phyloP scores from a whole-genome alignment of 2,113 vertebrate genomes.

The Poecilia latipinna region DNA sequence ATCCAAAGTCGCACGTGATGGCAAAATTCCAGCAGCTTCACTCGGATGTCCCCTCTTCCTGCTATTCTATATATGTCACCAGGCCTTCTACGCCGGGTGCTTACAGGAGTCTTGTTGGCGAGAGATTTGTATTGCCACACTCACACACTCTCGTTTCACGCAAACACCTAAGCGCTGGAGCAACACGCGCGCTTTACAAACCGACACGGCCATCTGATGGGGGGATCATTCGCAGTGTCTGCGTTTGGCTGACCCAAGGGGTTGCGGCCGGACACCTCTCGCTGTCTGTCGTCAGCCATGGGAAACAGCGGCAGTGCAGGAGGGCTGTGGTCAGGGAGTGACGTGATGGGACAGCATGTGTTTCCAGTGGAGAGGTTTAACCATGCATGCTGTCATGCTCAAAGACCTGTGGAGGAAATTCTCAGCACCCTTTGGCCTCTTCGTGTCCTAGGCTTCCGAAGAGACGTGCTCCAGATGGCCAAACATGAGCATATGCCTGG shows the following conservation, averaged over 20 bases:
- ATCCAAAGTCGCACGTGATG: conserved; percentile 59
- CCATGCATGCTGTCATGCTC: conserved; percentile 67
- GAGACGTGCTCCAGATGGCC: conserved; percentile 33
- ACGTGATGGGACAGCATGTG: conserved; percentile 75
- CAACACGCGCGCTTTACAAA: conserved; percentile 27
- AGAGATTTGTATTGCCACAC: conserved; percentile 69
- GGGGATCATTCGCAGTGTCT: conserved; percentile 14
- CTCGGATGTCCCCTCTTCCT: conserved; percentile 75
- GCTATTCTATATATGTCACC: conserved; percentile 78
- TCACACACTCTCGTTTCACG: conserved; percentile 53
- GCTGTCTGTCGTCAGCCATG: conserved; percentile 65
- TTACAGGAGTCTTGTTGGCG: conserved; percentile 60
- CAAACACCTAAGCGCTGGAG: conserved; percentile 29
- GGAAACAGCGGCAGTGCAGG: conserved; percentile 62
- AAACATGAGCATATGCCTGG: conserved; percentile 17
- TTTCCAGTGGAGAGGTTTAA: conserved; percentile 75
- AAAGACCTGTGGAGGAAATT: conserved; percentile 72
- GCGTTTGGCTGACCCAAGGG: conserved; percentile 6
- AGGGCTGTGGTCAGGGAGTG: conserved; percentile 62
- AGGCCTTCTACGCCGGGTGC: conserved; percentile 44
- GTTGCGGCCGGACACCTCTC: conserved; percentile 53
- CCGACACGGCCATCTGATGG: not conserved
- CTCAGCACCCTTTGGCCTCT: conserved; percentile 69
- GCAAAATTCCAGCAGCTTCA: conserved; percentile 46
- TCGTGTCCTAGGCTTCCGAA: conserved; percentile 51